Base-by-base conservation (phyloP, 2,888 invertebrate genomes). In the Ophion ellenae region DNA sequence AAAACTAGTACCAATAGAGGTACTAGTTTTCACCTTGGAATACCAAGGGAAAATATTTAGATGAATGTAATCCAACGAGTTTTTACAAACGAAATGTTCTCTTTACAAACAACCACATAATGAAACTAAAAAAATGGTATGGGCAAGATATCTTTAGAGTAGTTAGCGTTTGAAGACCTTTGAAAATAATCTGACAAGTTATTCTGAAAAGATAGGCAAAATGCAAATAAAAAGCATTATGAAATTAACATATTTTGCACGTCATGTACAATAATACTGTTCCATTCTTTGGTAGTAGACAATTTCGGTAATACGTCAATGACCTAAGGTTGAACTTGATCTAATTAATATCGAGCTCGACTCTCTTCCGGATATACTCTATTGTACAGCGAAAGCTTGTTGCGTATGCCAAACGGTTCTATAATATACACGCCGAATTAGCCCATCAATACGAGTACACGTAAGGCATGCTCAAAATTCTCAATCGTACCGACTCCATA, bases 321-420 rank as follows among this genome's bases (percentile, higher is more conserved):
- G n/a, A 67, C 17, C 57, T 17, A 40, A 6, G n/a, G 17, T 14
- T 67, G 32, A 64, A 67, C 63, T 71, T 64, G 79, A 59, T 57
- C 66, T 24, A 66, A 83, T 59, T 71, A 77, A 67, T 79, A 79
- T 75, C 36, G 57, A 45, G 73, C 59, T 78, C 70, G 67, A 32
- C 32, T 83, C 36, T 84, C 63, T 75, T 71, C 71, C 67, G 73
- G 57, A 77, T 36, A 47, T 59, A 14, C 66, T 28, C 20, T 32
- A 47, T 24, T 24, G 20, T 20, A 14, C 17, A 77, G 81, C 67
- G 81, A 81, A 81, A 81, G 84, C 77, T 84, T 63, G 81, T 84
- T 77, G 40, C 53, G 53, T 84, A 84, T 84, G 74, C 77, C 73
- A 57, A 17, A 53, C 81, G 69, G 73, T 67, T 61, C 67, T 59